Evolutionary conservation across 1,140 invertebrate genomes (phyloP).

Genomic region (Homalodisca vitripennis): DNA sequence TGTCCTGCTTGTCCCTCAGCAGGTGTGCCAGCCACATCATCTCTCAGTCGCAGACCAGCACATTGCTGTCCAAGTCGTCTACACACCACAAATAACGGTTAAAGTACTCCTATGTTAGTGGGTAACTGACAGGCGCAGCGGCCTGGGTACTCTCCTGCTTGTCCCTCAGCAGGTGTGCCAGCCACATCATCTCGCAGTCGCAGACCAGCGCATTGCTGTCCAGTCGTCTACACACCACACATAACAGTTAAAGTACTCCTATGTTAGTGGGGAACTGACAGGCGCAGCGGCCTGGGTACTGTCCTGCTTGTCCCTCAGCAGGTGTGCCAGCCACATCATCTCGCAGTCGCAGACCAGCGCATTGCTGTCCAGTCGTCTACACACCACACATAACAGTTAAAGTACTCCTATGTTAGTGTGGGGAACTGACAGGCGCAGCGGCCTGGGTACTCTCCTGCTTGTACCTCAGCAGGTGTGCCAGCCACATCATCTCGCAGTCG

Average conservation of each 20-base stretch:
- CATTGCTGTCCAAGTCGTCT: conserved; percentile 85
- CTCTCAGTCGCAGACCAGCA: conserved; percentile 84
- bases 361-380: conserved; percentile 84
- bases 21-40: conserved; percentile 78
- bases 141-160: conserved; percentile 54
- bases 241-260: too few species aligned
- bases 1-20: conserved; percentile 56
- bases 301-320: conserved; percentile 58
- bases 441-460: conserved; percentile 54
- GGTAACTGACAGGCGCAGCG: conserved; percentile 77
- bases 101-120: conserved; percentile 61
- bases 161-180: conserved; percentile 67
- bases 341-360: conserved; percentile 86
- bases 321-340: conserved; percentile 75
- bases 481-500: conserved; percentile 83
- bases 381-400: background rate
- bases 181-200: conserved; percentile 83
- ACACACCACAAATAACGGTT: background rate
- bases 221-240: conserved; percentile 63
- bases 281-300: conserved; percentile 63
- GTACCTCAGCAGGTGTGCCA: conserved; percentile 67
- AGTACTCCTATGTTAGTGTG: conserved; percentile 61
- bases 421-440: conserved; percentile 77
- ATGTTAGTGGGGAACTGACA: conserved; percentile 71
- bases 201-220: conserved; percentile 87